Base-by-base conservation (phyloP, 2,113 vertebrate genomes). In the Seriola rivoliana region DNA sequence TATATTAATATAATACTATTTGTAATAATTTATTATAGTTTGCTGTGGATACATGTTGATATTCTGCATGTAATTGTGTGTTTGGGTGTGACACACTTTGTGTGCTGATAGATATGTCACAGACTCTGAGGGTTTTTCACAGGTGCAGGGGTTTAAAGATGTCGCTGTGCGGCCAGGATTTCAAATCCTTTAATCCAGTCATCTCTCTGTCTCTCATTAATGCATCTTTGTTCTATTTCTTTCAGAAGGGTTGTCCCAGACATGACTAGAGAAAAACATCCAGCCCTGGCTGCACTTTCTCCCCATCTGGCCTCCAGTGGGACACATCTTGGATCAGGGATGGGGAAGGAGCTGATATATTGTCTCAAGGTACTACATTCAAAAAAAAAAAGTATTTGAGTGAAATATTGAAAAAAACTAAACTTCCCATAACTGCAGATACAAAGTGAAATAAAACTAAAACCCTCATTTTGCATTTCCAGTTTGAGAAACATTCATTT, bases 121-220 rank as follows among this genome's bases (percentile, higher is more conserved):
- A 19, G 54, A 40, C 55, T 67, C 66, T 68, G 42, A 54, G 59
- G 16, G 12, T 50, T 81, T 75, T 78, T 77, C 50, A 54, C 84
- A 89, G 89, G 89, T 91, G 78, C 80, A 82, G 62, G 58, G 89
- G 59, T 87, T 88, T 84, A 85, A 78, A 77, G 54, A 68, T 63
- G 55, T 4, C 19, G 40, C 71, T 40, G 57, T 65, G 21, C 3
- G 2, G 5, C 29, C 29, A 17, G 64, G 60, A 77, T 79, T 82
- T 82, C 29, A 84, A 91, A 91, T 90, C 93, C 89, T 82, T 88
- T 91, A 92, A 94, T 93, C 93, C 88, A 70, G 23, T 78, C 82
- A 85, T 89, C 70, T 59, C 84, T 82, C 62, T 68, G 71, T 79
- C 82, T 78, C 78, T 86, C 83, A 80, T 82, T 86, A 86, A 81